These are phyloP conservation scores for Tragopan temminckii DNA, from an alignment of 2,797 vertebrate genomes.

Conservation along the genomic window DNA sequence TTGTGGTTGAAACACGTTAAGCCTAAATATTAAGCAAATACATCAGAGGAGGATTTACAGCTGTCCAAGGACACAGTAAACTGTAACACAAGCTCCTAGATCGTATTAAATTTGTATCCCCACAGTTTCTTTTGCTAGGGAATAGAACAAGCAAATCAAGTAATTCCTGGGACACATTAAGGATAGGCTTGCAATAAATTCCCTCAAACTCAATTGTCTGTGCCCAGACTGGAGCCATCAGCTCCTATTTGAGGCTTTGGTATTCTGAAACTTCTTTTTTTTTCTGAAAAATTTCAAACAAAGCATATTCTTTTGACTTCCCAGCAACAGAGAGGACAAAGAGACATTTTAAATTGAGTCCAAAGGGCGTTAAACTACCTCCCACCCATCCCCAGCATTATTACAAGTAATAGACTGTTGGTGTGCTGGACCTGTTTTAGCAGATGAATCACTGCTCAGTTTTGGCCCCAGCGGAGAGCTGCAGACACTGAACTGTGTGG, in stretches of 20 bases:
- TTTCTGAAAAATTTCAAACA: slow-evolving; percentile 58
- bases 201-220: slow-evolving; percentile 77
- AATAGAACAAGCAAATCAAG: slow-evolving; percentile 81
- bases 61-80: slow-evolving; percentile 79
- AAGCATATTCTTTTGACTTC: slow-evolving; percentile 61
- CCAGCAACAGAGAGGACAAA: slow-evolving; percentile 60
- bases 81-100: slow-evolving; percentile 71
- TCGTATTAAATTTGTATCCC: slow-evolving; percentile 73
- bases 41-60: slow-evolving; percentile 73
- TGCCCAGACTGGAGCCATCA: slow-evolving; percentile 76
- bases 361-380: slow-evolving; percentile 4
- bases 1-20: slow-evolving; percentile 79
- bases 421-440: neutral
- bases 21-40: slow-evolving; percentile 79
- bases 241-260: slow-evolving; percentile 72
- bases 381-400: neutral
- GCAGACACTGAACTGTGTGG: neutral
- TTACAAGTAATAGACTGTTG: neutral
- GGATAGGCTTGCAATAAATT: slow-evolving; percentile 77
- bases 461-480: neutral
- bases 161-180: slow-evolving; percentile 78
- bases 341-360: neutral
- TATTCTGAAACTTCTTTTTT: slow-evolving; percentile 47
- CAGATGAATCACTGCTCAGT: slow-evolving; percentile 26
- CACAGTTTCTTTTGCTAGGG: slow-evolving; percentile 72